Evolutionary conservation across 2,888 invertebrate species (phyloP).

Genomic region (Bhutanitis thaidina): DNA sequence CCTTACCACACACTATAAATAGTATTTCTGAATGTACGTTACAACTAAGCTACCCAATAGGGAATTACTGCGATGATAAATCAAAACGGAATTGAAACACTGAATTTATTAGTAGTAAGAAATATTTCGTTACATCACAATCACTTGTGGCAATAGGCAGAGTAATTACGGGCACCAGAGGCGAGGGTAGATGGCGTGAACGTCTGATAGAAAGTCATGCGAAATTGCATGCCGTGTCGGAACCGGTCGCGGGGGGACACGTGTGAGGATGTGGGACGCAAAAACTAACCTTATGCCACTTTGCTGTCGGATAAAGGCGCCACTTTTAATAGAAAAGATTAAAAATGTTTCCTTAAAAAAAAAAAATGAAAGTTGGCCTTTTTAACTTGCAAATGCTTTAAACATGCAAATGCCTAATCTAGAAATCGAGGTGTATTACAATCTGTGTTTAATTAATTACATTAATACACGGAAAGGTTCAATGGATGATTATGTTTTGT

Average conservation of each 20-base stretch:
- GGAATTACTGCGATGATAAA: neutral
- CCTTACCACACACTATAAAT: no score
- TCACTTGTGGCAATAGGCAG: neutral
- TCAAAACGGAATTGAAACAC: neutral
- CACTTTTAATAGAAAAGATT: slow-evolving; percentile 2
- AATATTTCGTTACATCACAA: neutral
- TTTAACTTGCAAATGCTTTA: neutral
- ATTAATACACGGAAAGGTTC: no score
- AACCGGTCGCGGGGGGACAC: slow-evolving; percentile 36
- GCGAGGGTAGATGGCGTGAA: slow-evolving; percentile 22
- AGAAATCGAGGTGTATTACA: no score
- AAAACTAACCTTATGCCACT: slow-evolving; percentile 8
- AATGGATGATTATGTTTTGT: no score
- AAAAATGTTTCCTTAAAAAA: neutral
- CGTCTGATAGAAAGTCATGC: slow-evolving; percentile 55
- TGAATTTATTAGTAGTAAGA: neutral
- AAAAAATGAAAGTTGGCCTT: slow-evolving; percentile 6
- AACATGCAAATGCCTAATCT: neutral
- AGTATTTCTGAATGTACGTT: no score
- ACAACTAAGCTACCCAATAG: no score
- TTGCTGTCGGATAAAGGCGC: slow-evolving; percentile 3
- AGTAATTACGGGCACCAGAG: slow-evolving; percentile 15
- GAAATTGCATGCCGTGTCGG: slow-evolving; percentile 44
- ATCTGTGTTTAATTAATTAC: no score
- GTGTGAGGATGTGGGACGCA: slow-evolving; percentile 34